A percentile compares a stretch with the other conserved stretches of the same genome.
phyloP scores from a whole-genome alignment of 2,888 invertebrate genomes.

The Gerris lacustris region DNA sequence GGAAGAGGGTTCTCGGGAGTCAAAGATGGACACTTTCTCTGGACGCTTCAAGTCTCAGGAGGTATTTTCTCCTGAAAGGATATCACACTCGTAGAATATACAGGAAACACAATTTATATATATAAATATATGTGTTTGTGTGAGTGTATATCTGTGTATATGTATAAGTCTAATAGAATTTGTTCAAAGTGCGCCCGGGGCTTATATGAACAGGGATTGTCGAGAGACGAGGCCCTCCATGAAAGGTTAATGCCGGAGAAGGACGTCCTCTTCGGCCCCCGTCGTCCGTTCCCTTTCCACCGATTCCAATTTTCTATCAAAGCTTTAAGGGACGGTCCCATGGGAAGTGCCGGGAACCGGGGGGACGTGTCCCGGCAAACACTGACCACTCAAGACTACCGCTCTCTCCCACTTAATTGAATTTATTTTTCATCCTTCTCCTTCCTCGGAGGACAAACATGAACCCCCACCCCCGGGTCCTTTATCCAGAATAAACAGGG shows the following conservation, averaged over 20 bases:
- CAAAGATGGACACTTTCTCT: neutral
- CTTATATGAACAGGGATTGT: slow-evolving; percentile 3
- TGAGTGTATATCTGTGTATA: neutral
- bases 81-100: neutral
- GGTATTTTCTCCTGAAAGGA: neutral
- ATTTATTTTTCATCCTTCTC: slow-evolving; percentile 8
- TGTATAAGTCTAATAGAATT: slow-evolving; percentile 9
- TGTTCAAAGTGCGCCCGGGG: slow-evolving; percentile 7
- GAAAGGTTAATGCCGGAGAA: slow-evolving; percentile 8
- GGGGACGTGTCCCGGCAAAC: slow-evolving; percentile 7
- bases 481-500: neutral
- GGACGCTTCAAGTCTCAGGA: neutral
- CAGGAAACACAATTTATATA: neutral
- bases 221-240: neutral
- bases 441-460: neutral
- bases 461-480: neutral
- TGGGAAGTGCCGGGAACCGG: neutral
- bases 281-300: slow-evolving; percentile 4
- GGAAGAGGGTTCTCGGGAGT: neutral
- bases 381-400: slow-evolving; percentile 5
- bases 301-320: slow-evolving; percentile 10
- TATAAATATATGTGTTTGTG: neutral
- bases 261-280: neutral
- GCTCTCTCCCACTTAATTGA: slow-evolving; percentile 2
- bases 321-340: slow-evolving; percentile 2